Evolutionary conservation across 1,140 invertebrate species (phyloP).

Genomic region (Atta texana): DNA sequence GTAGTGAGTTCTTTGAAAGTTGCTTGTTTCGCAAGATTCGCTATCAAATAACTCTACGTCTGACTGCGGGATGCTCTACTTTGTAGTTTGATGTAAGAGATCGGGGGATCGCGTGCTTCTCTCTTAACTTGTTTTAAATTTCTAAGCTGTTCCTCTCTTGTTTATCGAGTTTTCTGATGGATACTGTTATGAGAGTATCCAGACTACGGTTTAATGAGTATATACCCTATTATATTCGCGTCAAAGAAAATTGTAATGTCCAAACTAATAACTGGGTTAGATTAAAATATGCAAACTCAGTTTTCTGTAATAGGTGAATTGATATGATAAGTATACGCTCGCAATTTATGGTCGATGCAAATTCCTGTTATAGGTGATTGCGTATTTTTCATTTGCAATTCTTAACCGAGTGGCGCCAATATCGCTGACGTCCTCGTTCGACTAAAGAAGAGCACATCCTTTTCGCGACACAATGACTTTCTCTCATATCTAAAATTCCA

Average conservation of each 20-base stretch:
- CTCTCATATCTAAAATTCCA: constrained; percentile 60
- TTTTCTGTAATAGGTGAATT: background rate
- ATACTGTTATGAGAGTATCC: constrained; percentile 45
- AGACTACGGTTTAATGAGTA: constrained; percentile 51
- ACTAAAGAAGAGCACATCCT: constrained; percentile 42
- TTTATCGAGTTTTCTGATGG: constrained; percentile 57
- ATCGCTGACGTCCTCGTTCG: constrained; percentile 7
- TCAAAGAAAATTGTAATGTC: constrained; percentile 47
- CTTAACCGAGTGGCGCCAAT: constrained; percentile 37
- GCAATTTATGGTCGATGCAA: constrained; percentile 24
- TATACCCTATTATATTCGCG: constrained; percentile 53
- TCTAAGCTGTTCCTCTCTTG: constrained; percentile 50
- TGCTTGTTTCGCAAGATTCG: constrained; percentile 47
- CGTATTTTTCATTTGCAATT: constrained; percentile 54
- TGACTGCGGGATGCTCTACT: constrained; percentile 49
- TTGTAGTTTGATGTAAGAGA: constrained; percentile 61
- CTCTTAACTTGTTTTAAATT: constrained; percentile 63
- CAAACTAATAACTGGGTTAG: constrained; percentile 38
- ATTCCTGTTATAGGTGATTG: constrained; percentile 5
- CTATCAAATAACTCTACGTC: constrained; percentile 49
- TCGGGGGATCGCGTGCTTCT: constrained; percentile 59
- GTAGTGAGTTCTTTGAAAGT: constrained; percentile 48
- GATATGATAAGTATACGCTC: constrained; percentile 11
- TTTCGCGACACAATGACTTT: constrained; percentile 37
- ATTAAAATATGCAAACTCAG: constrained; percentile 39